Conservation (phyloP, 2,797 vertebrate species). For the Mormyrus hasselquistii region DNA sequence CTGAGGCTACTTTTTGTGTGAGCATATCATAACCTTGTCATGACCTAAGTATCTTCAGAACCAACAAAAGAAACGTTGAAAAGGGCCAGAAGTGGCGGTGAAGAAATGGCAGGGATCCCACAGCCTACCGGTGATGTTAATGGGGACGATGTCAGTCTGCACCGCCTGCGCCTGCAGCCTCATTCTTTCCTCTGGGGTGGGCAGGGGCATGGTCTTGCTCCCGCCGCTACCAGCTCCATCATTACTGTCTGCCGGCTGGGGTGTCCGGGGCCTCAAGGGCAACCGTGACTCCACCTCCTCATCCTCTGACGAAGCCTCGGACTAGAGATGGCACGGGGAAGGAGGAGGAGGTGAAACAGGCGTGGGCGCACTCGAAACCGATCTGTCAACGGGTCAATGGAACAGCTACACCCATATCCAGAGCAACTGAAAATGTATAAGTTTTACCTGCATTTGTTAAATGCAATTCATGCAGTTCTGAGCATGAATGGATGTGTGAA, state of each 20-base stretch:
- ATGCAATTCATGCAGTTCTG: neutral
- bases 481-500: neutral
- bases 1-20: neutral
- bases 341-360: neutral
- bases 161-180: conserved; percentile 81
- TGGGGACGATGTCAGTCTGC: conserved; percentile 78
- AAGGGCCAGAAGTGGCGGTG: neutral
- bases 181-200: conserved; percentile 89
- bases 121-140: conserved; percentile 85
- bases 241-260: conserved; percentile 43
- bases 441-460: neutral
- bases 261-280: conserved; percentile 71
- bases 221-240: conserved; percentile 57
- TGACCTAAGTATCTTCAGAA: neutral
- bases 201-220: conserved; percentile 65
- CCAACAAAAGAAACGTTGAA: neutral
- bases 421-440: neutral
- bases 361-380: neutral
- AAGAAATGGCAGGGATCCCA: neutral
- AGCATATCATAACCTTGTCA: neutral
- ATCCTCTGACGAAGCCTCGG: conserved; percentile 58
- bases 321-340: conserved; percentile 40
- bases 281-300: conserved; percentile 61
- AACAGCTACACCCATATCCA: neutral
- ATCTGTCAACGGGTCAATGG: neutral